Percentiles rank a stretch among this genome's conserved stretches.
Evolutionary conservation across 2,888 invertebrate species (phyloP).

Genomic region (Drosophila testacea): DNA sequence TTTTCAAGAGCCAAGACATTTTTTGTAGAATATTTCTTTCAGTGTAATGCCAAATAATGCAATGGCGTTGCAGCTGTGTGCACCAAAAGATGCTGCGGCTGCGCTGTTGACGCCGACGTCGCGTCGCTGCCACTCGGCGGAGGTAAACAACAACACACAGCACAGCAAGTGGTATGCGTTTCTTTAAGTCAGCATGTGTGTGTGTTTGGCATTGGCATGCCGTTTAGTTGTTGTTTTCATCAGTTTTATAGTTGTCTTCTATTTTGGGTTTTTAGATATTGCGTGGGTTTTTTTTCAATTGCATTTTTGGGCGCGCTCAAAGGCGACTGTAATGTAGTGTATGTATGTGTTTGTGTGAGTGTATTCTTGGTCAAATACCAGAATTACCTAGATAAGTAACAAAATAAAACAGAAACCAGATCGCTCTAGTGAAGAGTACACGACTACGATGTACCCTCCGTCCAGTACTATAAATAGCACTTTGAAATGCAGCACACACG

Average conservation of each 20-base stretch:
- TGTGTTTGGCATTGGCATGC: slow-evolving; percentile 73
- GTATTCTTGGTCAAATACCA: slow-evolving; percentile 56
- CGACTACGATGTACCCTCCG: no score
- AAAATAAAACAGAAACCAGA: slow-evolving; percentile 5
- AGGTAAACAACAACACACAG: slow-evolving; percentile 54
- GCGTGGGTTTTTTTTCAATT: slow-evolving; percentile 78
- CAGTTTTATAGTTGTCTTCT: slow-evolving; percentile 68
- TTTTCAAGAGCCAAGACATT: neutral
- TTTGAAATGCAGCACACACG: no score
- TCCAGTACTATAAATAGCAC: no score
- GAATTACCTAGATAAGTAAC: slow-evolving; percentile 59
- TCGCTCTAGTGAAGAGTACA: no score
- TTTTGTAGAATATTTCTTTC: slow-evolving; percentile 9
- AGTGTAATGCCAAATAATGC: slow-evolving; percentile 53
- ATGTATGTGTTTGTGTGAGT: slow-evolving; percentile 16
- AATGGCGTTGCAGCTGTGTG: slow-evolving; percentile 42
- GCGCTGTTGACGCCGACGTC: slow-evolving; percentile 50
- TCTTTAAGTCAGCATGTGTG: slow-evolving; percentile 25
- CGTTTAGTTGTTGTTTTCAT: slow-evolving; percentile 62
- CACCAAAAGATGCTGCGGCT: slow-evolving; percentile 65
- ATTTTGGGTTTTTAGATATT: slow-evolving; percentile 73
- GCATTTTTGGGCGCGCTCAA: slow-evolving; percentile 71
- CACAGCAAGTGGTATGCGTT: slow-evolving; percentile 51
- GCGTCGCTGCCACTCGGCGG: slow-evolving; percentile 30
- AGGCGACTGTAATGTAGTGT: neutral